Percentiles rank a stretch among this genome's conserved stretches.
phyloP scores from a whole-genome alignment of 2,797 vertebrate genomes.

The Psittacula derbiana region DNA sequence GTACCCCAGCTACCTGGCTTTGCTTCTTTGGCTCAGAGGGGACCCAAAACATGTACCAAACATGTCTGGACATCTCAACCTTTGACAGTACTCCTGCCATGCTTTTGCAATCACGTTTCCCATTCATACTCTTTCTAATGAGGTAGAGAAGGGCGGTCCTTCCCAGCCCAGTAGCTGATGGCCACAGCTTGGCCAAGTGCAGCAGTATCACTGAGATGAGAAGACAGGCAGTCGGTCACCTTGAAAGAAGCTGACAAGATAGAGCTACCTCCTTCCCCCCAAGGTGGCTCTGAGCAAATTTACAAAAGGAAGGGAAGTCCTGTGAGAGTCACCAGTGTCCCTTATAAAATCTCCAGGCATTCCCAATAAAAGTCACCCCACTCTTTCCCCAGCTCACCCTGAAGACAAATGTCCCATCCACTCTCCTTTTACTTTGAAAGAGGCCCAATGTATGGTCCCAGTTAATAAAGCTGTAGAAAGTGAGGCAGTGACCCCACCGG shows the following conservation, averaged over 20 bases:
- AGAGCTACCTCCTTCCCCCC: not conserved
- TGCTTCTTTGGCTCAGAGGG: not conserved
- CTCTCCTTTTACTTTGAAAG: slow-evolving; percentile 39
- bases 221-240: not conserved
- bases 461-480: slow-evolving; percentile 61
- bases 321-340: not conserved
- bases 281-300: slow-evolving; percentile 10
- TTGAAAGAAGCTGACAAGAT: not conserved
- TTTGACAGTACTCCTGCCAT: not conserved
- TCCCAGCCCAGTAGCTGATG: not conserved
- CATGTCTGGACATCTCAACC: not conserved
- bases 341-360: not conserved
- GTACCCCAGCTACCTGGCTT: not conserved
- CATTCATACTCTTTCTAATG: rapidly evolving
- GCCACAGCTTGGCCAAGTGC: not conserved
- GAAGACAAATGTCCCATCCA: slow-evolving; percentile 24
- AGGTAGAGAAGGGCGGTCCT: rapidly evolving
- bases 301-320: not conserved
- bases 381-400: not conserved
- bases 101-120: not conserved
- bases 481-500: slow-evolving; percentile 58
- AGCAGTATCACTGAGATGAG: rapidly evolving
- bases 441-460: slow-evolving; percentile 20
- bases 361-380: slow-evolving; percentile 19
- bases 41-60: not conserved